Percentiles rank a stretch among this genome's conserved stretches.
Conservation (phyloP, 2,113 vertebrate genomes). For the Microtus oregoni region DNA sequence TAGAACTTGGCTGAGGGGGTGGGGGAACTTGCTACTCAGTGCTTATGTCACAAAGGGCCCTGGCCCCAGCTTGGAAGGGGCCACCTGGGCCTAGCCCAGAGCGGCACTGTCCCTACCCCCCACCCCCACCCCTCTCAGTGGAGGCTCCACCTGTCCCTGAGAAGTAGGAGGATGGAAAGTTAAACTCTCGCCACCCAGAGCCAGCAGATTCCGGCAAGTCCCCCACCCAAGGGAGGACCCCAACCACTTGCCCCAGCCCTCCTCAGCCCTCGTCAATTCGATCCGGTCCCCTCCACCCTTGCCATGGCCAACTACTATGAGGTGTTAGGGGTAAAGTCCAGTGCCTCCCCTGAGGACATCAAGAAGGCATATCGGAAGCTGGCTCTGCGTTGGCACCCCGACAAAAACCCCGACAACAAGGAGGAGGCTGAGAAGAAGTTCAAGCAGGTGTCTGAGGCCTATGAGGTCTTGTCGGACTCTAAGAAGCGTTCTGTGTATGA, state of each 20-base stretch:
- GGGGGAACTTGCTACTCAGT: background rate
- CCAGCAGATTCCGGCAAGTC: constrained; percentile 14
- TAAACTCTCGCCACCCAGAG: background rate
- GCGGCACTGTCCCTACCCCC: background rate
- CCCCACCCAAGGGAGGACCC: background rate
- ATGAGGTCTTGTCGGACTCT: constrained; percentile 78
- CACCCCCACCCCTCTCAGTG: constrained; percentile 26
- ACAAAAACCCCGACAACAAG: constrained; percentile 93
- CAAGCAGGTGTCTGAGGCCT: constrained; percentile 85
- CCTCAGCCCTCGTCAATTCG: background rate
- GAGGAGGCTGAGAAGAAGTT: constrained; percentile 89
- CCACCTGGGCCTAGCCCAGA: background rate
- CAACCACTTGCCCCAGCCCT: background rate
- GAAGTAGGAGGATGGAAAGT: constrained; percentile 56
- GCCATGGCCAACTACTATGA: constrained; percentile 90
- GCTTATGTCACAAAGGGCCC: constrained; percentile 75
- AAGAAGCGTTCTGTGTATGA: constrained; percentile 76
- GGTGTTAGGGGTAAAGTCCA: constrained; percentile 88
- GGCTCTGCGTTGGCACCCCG: constrained; percentile 94
- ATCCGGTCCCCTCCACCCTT: fast-evolving
- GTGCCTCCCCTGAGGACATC: constrained; percentile 89
- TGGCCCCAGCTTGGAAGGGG: background rate
- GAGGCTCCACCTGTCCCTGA: constrained; percentile 29
- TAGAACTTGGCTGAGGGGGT: background rate
- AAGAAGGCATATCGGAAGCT: constrained; percentile 94